Evolutionary conservation across 2,888 invertebrate genomes (phyloP).

Genomic region (Cantharis nigra): DNA sequence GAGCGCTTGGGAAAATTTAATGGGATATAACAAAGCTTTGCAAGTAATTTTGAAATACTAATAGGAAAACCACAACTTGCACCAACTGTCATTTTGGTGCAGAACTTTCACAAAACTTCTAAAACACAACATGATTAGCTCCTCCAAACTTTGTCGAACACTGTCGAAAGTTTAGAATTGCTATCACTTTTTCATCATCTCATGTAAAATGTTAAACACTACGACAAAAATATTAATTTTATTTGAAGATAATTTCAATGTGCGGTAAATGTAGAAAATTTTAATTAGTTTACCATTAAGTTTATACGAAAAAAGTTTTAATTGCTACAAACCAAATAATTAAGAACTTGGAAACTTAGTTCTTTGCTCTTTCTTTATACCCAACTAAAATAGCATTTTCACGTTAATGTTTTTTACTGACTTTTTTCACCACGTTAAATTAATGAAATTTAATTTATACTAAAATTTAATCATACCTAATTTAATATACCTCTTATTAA

Average conservation of each 20-base stretch:
- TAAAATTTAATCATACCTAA: neutral
- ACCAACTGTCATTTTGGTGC: constrained; percentile 7
- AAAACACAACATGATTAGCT: constrained; percentile 24
- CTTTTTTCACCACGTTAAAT: neutral
- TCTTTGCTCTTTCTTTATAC: neutral
- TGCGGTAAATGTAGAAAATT: neutral
- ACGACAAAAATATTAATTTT: neutral
- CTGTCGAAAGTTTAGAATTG: neutral
- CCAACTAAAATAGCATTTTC: neutral
- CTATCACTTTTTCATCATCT: neutral
- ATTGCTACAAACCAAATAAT: constrained; percentile 8
- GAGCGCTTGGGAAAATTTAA: neutral
- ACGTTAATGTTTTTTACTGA: neutral
- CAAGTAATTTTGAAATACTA: constrained; percentile 17
- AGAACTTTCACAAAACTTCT: constrained; percentile 20
- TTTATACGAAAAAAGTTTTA: constrained; percentile 7
- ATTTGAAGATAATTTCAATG: neutral
- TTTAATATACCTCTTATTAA: neutral
- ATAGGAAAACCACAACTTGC: constrained; percentile 22
- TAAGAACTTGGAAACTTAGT: neutral
- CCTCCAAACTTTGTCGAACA: constrained; percentile 22
- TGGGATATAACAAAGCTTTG: constrained; percentile 7
- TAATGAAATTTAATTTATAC: neutral
- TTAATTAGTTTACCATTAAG: neutral
- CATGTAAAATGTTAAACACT: neutral